phyloP scores from a whole-genome alignment of 2,888 invertebrate genomes.

The Yponomeuta malinellus region DNA sequence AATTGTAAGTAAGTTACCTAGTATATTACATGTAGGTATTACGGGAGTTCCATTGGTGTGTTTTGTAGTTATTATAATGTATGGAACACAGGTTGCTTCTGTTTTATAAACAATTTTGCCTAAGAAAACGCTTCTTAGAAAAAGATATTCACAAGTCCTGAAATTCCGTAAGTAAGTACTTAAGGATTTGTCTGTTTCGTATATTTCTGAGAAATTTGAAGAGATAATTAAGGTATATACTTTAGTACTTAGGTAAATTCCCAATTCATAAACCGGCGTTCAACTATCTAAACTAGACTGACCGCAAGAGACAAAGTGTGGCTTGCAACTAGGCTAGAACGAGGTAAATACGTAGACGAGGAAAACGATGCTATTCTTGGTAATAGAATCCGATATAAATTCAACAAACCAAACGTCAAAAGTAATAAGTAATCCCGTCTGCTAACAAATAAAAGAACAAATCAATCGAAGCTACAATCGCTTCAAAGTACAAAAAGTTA shows the following conservation, averaged over 20 bases:
- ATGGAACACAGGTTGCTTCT: neutral
- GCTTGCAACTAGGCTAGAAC: neutral
- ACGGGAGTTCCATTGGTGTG: neutral
- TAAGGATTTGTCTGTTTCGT: too few relatives aligned
- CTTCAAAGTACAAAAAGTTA: neutral
- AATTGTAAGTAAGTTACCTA: neutral
- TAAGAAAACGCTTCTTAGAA: neutral
- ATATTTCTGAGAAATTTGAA: too few relatives aligned
- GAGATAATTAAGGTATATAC: too few relatives aligned
- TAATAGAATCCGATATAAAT: neutral
- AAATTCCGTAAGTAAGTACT: too few relatives aligned
- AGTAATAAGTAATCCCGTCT: neutral
- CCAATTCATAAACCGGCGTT: too few relatives aligned
- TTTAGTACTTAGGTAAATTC: too few relatives aligned
- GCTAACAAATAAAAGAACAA: neutral
- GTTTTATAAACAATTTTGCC: too few relatives aligned
- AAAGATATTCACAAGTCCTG: neutral
- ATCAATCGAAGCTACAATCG: neutral
- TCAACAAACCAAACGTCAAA: too few relatives aligned
- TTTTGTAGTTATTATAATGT: neutral
- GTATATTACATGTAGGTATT: neutral
- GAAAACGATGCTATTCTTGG: neutral
- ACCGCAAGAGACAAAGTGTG: neutral
- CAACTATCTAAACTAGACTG: neutral
- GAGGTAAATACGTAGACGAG: neutral